Percentiles rank a stretch among this genome's conserved stretches.
Evolutionary conservation across 2,113 vertebrate species (phyloP).

Genomic region (Coryphaenoides rupestris): DNA sequence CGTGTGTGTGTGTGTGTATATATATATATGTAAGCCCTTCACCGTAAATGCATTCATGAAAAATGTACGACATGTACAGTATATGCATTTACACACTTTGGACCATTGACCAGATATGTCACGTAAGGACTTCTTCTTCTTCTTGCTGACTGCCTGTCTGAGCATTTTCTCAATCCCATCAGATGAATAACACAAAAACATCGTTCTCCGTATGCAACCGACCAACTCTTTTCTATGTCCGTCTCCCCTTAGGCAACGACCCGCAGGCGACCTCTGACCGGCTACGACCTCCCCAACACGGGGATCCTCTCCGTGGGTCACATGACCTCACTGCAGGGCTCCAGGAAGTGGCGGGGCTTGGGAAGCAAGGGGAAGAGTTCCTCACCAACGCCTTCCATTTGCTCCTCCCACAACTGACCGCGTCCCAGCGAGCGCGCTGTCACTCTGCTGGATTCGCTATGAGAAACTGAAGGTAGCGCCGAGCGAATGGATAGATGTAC

Average conservation of each 20-base stretch:
- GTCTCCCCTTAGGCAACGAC: conserved; percentile 30
- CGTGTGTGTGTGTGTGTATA: no score
- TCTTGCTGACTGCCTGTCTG: not conserved
- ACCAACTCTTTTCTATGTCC: not conserved
- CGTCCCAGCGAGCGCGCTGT: conserved; percentile 72
- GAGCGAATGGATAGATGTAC: not conserved
- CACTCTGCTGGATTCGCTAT: conserved; percentile 83
- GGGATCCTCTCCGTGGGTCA: conserved; percentile 79
- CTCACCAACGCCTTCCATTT: conserved; percentile 79
- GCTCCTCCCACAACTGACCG: conserved; percentile 71
- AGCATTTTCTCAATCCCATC: not conserved
- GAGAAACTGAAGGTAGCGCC: conserved; percentile 86
- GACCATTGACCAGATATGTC: not conserved
- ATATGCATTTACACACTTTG: not conserved
- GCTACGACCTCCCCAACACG: conserved; percentile 47
- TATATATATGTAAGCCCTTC: no score
- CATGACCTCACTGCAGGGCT: conserved; percentile 69
- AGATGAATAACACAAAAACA: no score
- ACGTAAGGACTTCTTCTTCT: not conserved
- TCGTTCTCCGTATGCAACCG: no score
- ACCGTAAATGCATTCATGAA: not conserved
- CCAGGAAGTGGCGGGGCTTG: conserved; percentile 72
- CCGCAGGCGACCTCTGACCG: conserved; percentile 76
- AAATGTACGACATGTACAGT: not conserved
- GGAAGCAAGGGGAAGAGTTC: conserved; percentile 86